Percentiles rank a stretch among this genome's conserved stretches.
These are phyloP conservation scores for Brachyhypopomus occidentalis DNA, from an alignment of 2,113 vertebrate genomes.

Conservation along the genomic window DNA sequence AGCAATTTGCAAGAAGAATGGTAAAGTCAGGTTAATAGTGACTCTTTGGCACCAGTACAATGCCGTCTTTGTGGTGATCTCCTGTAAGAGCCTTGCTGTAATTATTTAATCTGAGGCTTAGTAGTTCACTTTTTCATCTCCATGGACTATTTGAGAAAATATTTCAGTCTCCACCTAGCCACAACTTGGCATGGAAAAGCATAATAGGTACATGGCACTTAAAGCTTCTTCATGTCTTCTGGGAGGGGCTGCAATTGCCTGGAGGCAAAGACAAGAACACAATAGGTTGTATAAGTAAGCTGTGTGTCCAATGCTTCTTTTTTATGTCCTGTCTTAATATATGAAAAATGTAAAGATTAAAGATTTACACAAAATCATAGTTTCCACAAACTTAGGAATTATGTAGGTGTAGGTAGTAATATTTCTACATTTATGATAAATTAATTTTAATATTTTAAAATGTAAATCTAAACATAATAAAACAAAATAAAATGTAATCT, in stretches of 20 bases:
- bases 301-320: not conserved
- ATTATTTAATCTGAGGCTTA: conserved; percentile 64
- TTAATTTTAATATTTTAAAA: no score
- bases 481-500: no score
- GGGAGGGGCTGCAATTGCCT: conserved; percentile 25
- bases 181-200: conserved; percentile 44
- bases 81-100: conserved; percentile 54
- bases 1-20: conserved; percentile 58
- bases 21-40: conserved; percentile 58
- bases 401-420: not conserved
- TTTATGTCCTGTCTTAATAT: not conserved
- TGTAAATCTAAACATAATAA: no score
- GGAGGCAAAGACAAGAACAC: not conserved
- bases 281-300: not conserved
- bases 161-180: conserved; percentile 35
- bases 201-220: conserved; percentile 37
- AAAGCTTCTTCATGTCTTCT: conserved; percentile 32
- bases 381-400: not conserved
- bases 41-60: conserved; percentile 60
- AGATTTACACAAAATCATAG: not conserved
- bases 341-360: not conserved
- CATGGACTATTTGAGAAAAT: conserved; percentile 51
- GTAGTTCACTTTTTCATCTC: conserved; percentile 42
- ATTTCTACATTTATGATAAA: no score
- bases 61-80: conserved; percentile 62